Evolutionary conservation across 2,797 vertebrate genomes (phyloP), one percentile per base, ranked within the genome.

Genomic region (Aphelocoma californica): DNA sequence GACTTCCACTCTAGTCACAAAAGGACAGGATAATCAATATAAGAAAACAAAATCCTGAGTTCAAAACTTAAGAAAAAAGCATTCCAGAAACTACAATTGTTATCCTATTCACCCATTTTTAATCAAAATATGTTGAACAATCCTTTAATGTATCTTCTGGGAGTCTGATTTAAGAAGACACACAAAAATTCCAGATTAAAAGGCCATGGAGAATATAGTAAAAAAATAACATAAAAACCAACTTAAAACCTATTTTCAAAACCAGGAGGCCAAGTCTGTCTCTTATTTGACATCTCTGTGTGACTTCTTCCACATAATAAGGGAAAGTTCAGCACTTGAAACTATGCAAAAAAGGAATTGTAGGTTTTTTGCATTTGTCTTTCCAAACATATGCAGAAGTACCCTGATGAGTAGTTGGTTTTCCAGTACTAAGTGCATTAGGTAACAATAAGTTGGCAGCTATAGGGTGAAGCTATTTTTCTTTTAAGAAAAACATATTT

Each of bases 1-100:
- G 91, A 98, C 97, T 97, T 99, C 99, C 98, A 98, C 97, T 56
- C 99, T 99, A 97, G 64, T 88, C 42, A 95, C 42, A 58, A 66
- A 97, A 81, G 51, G n/a, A 96, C 48, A 96, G 17, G 19, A 28
- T 18, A 58, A 92, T 92, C 78, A 96, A 81, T 42, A 92, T 25
- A 84, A 31, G 34, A 61, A 87, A 85, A 66, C 20, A 92, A 93
- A 94, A 66, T 15, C 24, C 47, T 79, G 45, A 88, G 81, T 31
- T 86, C 14, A 78, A 83, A 94, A 72, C 36, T 71, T 54, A 6
- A 56, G 31, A 44, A 82, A 77, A 77, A 72, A 92, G 7, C 44
- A 86, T 89, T 81, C n/a, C 54, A 91, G n/a, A 89, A 88, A 74
- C 18, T 23, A 34, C n/a, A 72, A 66, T 11, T 70, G 21, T 38